Evolutionary conservation across 2,888 invertebrate genomes (phyloP), one percentile per base, ranked within the genome.

Genomic region (Scotopteryx bipunctaria): DNA sequence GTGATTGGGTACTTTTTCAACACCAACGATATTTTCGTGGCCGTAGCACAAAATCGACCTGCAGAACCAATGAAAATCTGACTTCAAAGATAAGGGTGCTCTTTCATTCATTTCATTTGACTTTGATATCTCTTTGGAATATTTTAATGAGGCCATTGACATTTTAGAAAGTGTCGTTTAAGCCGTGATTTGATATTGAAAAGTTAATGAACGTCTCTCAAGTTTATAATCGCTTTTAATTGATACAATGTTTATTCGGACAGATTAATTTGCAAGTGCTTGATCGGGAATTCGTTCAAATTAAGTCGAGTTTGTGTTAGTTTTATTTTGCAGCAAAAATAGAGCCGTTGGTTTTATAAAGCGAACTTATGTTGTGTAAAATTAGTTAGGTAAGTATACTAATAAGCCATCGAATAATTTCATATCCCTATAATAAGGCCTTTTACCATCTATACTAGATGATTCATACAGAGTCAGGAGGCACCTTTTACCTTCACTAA

Each of bases 141-240:
- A 71, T 77, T 78, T 76, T 78, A 81, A 81, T 73, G 74, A 76
- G 64, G 64, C 66, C 72, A 78, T 77, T 78, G 75, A 74, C 76
- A 74, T 71, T 76, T 71, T 55, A 63, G 57, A 68, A 75, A 69
- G 69, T 66, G 65, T 57, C 72, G 66, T 66, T 73, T 71, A 66
- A 60, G 62, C 63, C 57, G 63, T 73, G 73, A 77, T 74, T 77
- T 67, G 69, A 71, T 75, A 70, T 69, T 63, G 66, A 70, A 70
- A 67, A 69, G 66, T 72, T 75, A 65, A 76, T 73, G 70, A 71
- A 66, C 63, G 59, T 57, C 61, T 64, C 43, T 52, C 44, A 45
- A 52, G 44, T 57, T 56, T 42, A 35, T 48, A 50, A 60, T 45
- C 49, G 49, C 36, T 40, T 57, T 60, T 60, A 50, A 53, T 53